Evolutionary conservation across 1,140 invertebrate species (phyloP).

Genomic region (Diploscapter pachys): DNA sequence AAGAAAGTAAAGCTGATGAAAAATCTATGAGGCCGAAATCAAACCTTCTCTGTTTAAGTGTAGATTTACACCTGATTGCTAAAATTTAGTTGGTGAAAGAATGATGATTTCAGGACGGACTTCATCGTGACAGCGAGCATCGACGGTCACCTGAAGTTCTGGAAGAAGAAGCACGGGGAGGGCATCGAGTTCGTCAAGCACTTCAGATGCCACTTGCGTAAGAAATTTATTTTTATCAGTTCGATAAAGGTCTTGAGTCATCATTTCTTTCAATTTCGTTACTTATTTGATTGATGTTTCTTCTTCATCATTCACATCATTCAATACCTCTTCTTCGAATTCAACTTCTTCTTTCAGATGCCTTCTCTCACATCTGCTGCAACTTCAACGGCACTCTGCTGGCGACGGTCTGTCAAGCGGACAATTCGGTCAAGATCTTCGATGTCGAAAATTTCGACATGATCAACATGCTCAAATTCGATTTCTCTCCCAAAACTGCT

Average conservation of each 20-base stretch:
- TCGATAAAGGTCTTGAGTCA: background rate
- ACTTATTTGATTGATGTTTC: background rate
- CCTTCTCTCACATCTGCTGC: slow-evolving; percentile 75
- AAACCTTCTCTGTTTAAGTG: too few species aligned
- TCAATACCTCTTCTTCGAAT: background rate
- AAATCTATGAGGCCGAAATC: too few species aligned
- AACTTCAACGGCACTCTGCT: slow-evolving; percentile 83
- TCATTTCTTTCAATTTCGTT: slow-evolving; percentile 5
- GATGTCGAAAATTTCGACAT: slow-evolving; percentile 99
- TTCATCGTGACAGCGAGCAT: slow-evolving; percentile 91
- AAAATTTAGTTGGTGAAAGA: background rate
- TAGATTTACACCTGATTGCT: too few species aligned
- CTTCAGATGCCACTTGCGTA: slow-evolving; percentile 83
- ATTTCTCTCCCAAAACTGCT: slow-evolving; percentile 76
- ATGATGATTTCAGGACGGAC: slow-evolving; percentile 70
- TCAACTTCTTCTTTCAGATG: slow-evolving; percentile 59
- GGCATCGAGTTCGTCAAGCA: slow-evolving; percentile 99
- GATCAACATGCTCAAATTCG: slow-evolving; percentile 94
- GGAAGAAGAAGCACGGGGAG: slow-evolving; percentile 79
- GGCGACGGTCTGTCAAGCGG: slow-evolving; percentile 79
- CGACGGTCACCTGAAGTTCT: slow-evolving; percentile 98
- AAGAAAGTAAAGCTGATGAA: too few species aligned
- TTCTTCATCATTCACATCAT: background rate
- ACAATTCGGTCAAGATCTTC: slow-evolving; percentile 94
- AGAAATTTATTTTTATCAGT: slow-evolving; percentile 20